Evolutionary conservation across 1,140 invertebrate genomes (phyloP).

Genomic region (Psix sp.): DNA sequence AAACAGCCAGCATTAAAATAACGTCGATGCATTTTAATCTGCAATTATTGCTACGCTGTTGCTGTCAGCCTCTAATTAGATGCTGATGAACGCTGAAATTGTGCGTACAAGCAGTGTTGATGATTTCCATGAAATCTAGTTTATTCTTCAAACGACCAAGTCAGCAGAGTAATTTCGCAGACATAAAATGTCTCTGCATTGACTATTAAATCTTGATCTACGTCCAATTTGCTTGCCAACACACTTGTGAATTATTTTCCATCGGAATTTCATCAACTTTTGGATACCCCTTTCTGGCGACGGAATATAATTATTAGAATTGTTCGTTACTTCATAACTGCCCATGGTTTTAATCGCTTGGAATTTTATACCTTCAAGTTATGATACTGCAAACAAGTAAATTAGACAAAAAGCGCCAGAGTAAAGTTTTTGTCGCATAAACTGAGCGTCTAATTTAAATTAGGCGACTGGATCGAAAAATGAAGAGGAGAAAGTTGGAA

Average conservation of each 20-base stretch:
- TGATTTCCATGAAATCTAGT: neutral
- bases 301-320: neutral
- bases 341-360: no score
- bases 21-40: conserved; percentile 4
- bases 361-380: no score
- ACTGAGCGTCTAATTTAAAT: no score
- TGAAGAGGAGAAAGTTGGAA: no score
- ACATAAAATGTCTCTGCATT: neutral
- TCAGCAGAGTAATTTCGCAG: neutral
- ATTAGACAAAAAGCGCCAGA: no score
- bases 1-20: conserved; percentile 6
- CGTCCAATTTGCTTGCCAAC: conserved; percentile 5
- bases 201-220: conserved; percentile 11
- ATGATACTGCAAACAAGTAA: no score
- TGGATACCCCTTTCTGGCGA: no score
- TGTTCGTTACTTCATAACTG: no score
- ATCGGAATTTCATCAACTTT: neutral
- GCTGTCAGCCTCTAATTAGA: conserved; percentile 11
- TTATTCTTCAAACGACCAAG: conserved; percentile 3
- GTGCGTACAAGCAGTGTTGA: neutral
- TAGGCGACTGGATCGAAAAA: no score
- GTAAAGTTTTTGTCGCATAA: no score
- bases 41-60: conserved; percentile 12
- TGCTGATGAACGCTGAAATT: neutral
- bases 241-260: neutral